A percentile compares a stretch with the other conserved stretches of the same genome.
Conservation (phyloP, 2,797 vertebrate species). For the Lacerta agilis region DNA sequence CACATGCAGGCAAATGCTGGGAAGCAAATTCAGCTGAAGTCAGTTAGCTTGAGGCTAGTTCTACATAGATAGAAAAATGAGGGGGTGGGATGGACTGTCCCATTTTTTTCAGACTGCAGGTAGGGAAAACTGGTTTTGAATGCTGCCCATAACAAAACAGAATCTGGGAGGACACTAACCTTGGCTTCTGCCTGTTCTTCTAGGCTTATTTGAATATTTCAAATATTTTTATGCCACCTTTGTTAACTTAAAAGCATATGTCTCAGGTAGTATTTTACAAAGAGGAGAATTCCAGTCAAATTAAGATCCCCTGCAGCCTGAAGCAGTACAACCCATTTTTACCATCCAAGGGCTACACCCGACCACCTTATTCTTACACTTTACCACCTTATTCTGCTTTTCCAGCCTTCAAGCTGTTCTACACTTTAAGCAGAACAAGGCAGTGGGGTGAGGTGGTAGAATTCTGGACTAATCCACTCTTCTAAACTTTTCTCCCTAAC, state of each 20-base stretch:
- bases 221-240: neutral
- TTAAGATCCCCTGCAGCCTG: neutral
- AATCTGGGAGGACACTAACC: neutral
- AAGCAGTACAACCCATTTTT: neutral
- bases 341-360: neutral
- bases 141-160: neutral
- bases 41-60: neutral
- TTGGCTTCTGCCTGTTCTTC: neutral
- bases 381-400: neutral
- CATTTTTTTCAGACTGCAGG: neutral
- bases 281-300: neutral
- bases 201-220: neutral
- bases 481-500: neutral
- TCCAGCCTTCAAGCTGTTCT: neutral
- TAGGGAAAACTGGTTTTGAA: neutral
- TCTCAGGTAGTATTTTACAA: neutral
- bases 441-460: neutral
- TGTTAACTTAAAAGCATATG: neutral
- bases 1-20: constrained; percentile 45
- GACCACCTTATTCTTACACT: neutral
- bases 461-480: neutral
- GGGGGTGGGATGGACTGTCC: neutral
- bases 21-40: constrained; percentile 16
- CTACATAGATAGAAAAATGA: neutral
- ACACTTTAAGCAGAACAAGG: neutral